Base-by-base conservation (phyloP, 2,113 vertebrate species). In the Zeus faber region DNA sequence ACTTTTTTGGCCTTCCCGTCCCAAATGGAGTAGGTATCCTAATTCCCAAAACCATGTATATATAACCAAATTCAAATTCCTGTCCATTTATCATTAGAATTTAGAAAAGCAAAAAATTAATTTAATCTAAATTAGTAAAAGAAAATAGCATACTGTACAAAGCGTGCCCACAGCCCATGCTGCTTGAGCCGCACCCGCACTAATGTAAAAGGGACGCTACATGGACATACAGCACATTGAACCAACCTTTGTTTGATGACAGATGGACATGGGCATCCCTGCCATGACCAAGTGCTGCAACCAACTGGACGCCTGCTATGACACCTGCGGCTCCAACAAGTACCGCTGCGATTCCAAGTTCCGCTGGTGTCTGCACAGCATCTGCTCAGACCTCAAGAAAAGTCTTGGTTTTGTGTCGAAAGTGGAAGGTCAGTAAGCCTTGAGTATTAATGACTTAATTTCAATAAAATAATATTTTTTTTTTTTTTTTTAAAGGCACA, bases 271-370 rank as follows among this genome's bases (percentile, higher is more conserved):
- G 77, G 96, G 97, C 16, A 93, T 99, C 62, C 97, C 97, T 14
- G 97, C 96, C 62, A 99, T 99, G 94, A 99, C 97, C 58, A 98
- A 98, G 83, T 99, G 97, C 60, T 99, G 97, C 58, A 99, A 99
- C 58, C 95, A 98, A 88, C 80, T 98, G 82, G 97, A 99, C 0
- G 0, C 90, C 26, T 99, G 97, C 37, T 99, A 99, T 0, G 96
- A 98, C 76, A 98, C 93, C 9, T 99, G 97, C 0, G 97, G 96
- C 26, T 96, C 96, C 82, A 98, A 98, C 81, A 99, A 99, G 61
- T 98, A 98, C 50, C 95, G 95, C 63, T 99, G 97, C 0, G 97
- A 99, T 14, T 96, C 95, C 41, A 98, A 98, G 79, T 99, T 99
- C 85, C 97, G 96, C 58, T 98, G 95, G 95, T 99, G 97, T 65